phyloP scores from a whole-genome alignment of 2,888 invertebrate species.

The Taenaris catops region DNA sequence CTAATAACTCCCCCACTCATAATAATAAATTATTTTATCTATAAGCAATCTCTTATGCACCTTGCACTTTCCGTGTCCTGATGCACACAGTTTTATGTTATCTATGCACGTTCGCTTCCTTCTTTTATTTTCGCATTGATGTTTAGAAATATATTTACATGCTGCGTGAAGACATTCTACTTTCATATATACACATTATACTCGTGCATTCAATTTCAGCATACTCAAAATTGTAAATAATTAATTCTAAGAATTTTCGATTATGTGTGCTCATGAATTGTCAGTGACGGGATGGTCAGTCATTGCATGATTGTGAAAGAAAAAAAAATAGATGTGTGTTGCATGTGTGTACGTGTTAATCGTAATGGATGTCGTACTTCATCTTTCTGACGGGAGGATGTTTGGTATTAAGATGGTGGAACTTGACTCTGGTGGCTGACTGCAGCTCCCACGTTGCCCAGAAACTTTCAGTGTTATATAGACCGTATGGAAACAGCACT shows the following conservation, averaged over 20 bases:
- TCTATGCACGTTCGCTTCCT: conserved; percentile 61
- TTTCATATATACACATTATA: conserved; percentile 54
- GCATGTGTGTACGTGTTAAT: conserved; percentile 72
- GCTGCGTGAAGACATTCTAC: conserved; percentile 51
- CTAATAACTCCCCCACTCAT: conserved; percentile 8
- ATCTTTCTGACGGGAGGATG: conserved; percentile 68
- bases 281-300: conserved; percentile 39
- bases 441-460: conserved; percentile 61
- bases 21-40: conserved; percentile 12
- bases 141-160: conserved; percentile 43
- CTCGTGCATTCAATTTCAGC: conserved; percentile 55
- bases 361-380: conserved; percentile 73
- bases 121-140: conserved; percentile 44
- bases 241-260: conserved; percentile 40
- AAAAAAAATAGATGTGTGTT: conserved; percentile 71
- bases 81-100: conserved; percentile 50
- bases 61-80: conserved; percentile 61
- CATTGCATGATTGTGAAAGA: conserved; percentile 69
- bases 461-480: conserved; percentile 63
- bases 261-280: conserved; percentile 31
- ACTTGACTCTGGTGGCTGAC: conserved; percentile 74
- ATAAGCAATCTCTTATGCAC: conserved; percentile 26
- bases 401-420: conserved; percentile 72
- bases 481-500: conserved; percentile 34
- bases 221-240: conserved; percentile 47